These are phyloP conservation scores for Caenorhabditis sp. DNA, from an alignment of 2,888 invertebrate genomes.

Conservation along the genomic window DNA sequence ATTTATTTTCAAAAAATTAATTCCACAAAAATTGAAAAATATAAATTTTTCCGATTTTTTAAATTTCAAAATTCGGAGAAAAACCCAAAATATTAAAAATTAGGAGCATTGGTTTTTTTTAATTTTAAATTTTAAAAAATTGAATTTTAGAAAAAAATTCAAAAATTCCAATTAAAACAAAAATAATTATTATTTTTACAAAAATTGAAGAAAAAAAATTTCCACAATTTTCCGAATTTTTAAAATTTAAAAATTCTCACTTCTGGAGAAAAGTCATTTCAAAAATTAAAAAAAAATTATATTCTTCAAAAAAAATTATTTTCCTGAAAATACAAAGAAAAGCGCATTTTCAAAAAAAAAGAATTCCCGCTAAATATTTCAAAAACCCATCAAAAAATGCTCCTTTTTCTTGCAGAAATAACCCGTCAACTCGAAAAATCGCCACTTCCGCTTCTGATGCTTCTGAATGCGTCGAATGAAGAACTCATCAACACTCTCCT, in stretches of 20 bases:
- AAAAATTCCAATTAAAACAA: not conserved
- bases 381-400: too few relatives aligned
- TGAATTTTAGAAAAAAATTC: not conserved
- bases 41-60: too few relatives aligned
- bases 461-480: constrained; percentile 38
- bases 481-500: constrained; percentile 47
- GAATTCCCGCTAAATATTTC: too few relatives aligned
- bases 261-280: not conserved
- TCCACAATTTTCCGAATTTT: not conserved
- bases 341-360: too few relatives aligned
- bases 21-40: too few relatives aligned
- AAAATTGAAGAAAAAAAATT: not conserved
- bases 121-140: not conserved
- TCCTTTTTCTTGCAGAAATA: constrained; percentile 48
- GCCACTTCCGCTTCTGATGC: constrained; percentile 32
- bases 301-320: too few relatives aligned
- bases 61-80: not conserved
- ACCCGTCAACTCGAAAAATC: constrained; percentile 55
- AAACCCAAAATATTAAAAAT: not conserved
- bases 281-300: constrained; percentile 8
- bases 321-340: too few relatives aligned
- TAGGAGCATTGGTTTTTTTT: too few relatives aligned
- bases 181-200: too few relatives aligned
- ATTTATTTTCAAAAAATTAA: too few relatives aligned
- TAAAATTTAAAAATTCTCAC: not conserved